Conservation (phyloP, 2,888 invertebrate species). For the Frankliniella intonsa region DNA sequence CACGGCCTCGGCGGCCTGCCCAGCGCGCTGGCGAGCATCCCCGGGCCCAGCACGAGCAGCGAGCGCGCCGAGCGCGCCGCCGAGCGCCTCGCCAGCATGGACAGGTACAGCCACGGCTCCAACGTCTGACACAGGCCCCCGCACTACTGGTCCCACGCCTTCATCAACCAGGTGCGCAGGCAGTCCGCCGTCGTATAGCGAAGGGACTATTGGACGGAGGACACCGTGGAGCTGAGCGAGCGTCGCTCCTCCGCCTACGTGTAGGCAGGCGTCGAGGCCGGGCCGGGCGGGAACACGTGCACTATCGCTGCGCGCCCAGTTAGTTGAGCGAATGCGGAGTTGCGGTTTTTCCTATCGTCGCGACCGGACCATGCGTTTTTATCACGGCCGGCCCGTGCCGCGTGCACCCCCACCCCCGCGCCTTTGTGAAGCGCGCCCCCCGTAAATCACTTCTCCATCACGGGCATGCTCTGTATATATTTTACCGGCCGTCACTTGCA, state of each 20-base stretch:
- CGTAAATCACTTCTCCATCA: too few species aligned
- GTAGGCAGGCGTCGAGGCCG: neutral
- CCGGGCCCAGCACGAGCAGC: neutral
- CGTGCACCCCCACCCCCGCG: neutral
- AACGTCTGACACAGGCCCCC: constrained; percentile 20
- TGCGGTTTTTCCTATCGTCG: neutral
- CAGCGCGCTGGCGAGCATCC: neutral
- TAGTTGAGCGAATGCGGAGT: neutral
- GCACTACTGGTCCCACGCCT: constrained; percentile 23
- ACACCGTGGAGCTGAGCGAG: constrained; percentile 15
- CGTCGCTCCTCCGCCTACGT: constrained; percentile 6
- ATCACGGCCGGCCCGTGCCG: neutral
- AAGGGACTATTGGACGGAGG: constrained; percentile 20
- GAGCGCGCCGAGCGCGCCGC: constrained; percentile 7
- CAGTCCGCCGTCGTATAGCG: constrained; percentile 11
- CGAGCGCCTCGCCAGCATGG: constrained; percentile 10
- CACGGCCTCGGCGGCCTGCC: neutral
- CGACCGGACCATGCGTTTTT: neutral
- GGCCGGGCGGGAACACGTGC: neutral
- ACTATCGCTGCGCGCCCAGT: too few species aligned
- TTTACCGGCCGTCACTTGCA: too few species aligned
- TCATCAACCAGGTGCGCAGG: constrained; percentile 24
- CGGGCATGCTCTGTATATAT: too few species aligned
- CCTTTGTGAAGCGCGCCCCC: too few species aligned
- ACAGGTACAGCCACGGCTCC: constrained; percentile 19